Evolutionary conservation across 2,797 vertebrate genomes (phyloP), one percentile per base, ranked within the genome.

Genomic region (Peromyscus attwateri): DNA sequence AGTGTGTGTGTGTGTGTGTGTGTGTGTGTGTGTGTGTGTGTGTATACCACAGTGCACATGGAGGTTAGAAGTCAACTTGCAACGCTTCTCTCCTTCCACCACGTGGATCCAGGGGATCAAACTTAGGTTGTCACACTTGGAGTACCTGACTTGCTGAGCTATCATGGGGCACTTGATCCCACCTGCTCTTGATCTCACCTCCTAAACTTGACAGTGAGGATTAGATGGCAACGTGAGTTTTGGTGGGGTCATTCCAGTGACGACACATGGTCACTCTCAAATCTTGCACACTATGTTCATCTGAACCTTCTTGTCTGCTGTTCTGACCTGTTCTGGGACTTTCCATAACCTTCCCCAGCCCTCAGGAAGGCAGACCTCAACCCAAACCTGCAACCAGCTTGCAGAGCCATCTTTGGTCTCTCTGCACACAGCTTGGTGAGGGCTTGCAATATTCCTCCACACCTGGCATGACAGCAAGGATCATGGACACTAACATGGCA

Each of bases 381-480:
- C 4, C 21, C 66, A 43, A 73, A 43, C 25, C 34, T 31, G 80
- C 80, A 37, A 1, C 31, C 25, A 43, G 82, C 55, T 52, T 31
- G 40, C 23, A 62, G 49, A 94, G 70, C 16, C 49, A 95, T 83
- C 57, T 60, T 80, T 83, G 85, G 31, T 79, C 71, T 94, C 64
- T 85, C n/a, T 94, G 29, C 40, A 75, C 5, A 80, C 4, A 84
- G 66, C 40, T 75, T 49, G 52, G 52, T 75, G 46, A 95, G 73
- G 55, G n/a, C 34, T 29, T 96, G 89, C 94, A 71, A 66, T 88
- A 55, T 84, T 92, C 71, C 85, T 83, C 77, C 19, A 17, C 17
- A 88, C n/a, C n/a, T 94, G 96, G 92, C 60, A 49, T 49, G 0
- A 64, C 34, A 71, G n/a, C 68, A n/a, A 17, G 34, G 34, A 19